Evolutionary conservation across 2,888 invertebrate genomes (phyloP), one percentile per base, ranked within the genome.

Genomic region (Microplitis deprimator): DNA sequence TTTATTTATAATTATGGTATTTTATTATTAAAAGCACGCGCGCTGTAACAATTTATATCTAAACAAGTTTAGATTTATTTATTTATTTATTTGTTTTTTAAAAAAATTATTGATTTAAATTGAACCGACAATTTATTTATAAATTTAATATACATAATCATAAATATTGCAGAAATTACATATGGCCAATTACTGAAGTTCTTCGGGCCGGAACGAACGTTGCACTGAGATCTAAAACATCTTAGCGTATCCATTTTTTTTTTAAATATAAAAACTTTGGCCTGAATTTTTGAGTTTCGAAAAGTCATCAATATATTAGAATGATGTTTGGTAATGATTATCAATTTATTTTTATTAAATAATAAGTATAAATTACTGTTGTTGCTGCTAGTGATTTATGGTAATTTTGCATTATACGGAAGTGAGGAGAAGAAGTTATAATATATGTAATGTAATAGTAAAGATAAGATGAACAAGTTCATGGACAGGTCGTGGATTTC

Each of bases 191-290:
- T 86, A 86, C 82, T 81, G 81, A 82, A 79, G 77, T 77, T 79
- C 83, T 84, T 79, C 84, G 84, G 88, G 82, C 88, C 88, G 89
- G 88, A 89, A 89, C 88, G 89, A 80, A 85, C 89, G 82, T 89
- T 89, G 89, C 88, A 84, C 89, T 80, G 86, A 77, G 80, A 73
- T 41, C 70, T 65, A 65, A 65, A 74, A 60, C 59, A 68, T 74
- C 72, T 72, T 76, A 67, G 78, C 77, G 78, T 76, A 73, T 72
- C 75, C 69, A 77, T 68, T 77, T 62, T 72, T 59, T 39, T 79
- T 67, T 77, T 39, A 73, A 65, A 60, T 65, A 73, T 67, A 16
- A 39, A 67, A 13, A 60, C 62, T 64, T 13, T 41, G 74, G 68
- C 74, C 74, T 39, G 59, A 60, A 74, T 74, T 68, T 29, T 74